Percentiles rank a stretch among this genome's conserved stretches.
Evolutionary conservation across 2,888 invertebrate species (phyloP).

Genomic region (Tricholauxania praeusta): DNA sequence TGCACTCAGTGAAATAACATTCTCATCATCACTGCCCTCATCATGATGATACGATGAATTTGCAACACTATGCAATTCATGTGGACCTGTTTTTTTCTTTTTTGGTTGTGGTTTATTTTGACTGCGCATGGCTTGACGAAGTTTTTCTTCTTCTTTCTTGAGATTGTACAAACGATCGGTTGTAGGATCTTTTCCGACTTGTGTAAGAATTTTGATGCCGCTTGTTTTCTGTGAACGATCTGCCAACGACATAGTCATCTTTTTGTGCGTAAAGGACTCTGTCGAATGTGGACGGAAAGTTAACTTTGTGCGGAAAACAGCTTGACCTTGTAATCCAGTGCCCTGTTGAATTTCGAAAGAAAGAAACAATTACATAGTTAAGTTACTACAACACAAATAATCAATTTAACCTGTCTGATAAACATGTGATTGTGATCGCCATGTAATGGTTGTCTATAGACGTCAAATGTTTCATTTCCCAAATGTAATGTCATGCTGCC

Average conservation of each 20-base stretch:
- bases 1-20: conserved; percentile 90
- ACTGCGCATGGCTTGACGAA: conserved; percentile 86
- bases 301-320: conserved; percentile 95
- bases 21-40: conserved; percentile 93
- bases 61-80: conserved; percentile 63
- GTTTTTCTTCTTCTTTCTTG: conserved; percentile 97
- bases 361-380: not conserved
- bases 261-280: conserved; percentile 98
- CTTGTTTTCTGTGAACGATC: conserved; percentile 94
- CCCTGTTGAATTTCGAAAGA: conserved; percentile 68
- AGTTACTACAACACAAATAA: not conserved
- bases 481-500: conserved; percentile 97
- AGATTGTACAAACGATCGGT: conserved; percentile 90
- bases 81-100: conserved; percentile 66
- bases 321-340: conserved; percentile 97
- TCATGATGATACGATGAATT: conserved; percentile 71
- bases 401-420: conserved; percentile 79
- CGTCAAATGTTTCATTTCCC: conserved; percentile 98
- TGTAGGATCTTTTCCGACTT: conserved; percentile 86
- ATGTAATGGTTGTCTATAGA: conserved; percentile 92
- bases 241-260: conserved; percentile 98
- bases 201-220: conserved; percentile 95
- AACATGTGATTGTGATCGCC: conserved; percentile 98
- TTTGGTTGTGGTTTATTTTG: conserved; percentile 71
- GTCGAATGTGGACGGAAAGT: conserved; percentile 99